Conservation (phyloP, 2,113 vertebrate genomes). For the rat (Rattus norvegicus) region GRCr8 NC_086036.1:78065501-78066000, state of each 20-base stretch:
- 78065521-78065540: conserved; percentile 22
- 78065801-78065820: neutral
- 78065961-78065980: no score
- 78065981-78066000: neutral
- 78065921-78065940: neutral
- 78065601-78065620: neutral
- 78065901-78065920: neutral
- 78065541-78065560: neutral
- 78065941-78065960: neutral
- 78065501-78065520: neutral
- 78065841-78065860: neutral
- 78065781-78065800: no score
- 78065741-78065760: neutral
- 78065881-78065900: neutral
- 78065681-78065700: neutral
- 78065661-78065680: neutral
- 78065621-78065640: neutral
- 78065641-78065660: neutral
- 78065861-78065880: neutral
- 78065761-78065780: neutral
- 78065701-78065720: neutral
- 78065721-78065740: accelerated
- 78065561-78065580: neutral
- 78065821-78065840: neutral
- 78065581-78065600: neutral